These are phyloP conservation scores for Peromyscus maniculatus DNA, from an alignment of 2,113 vertebrate genomes.

Conservation along the genomic window DNA sequence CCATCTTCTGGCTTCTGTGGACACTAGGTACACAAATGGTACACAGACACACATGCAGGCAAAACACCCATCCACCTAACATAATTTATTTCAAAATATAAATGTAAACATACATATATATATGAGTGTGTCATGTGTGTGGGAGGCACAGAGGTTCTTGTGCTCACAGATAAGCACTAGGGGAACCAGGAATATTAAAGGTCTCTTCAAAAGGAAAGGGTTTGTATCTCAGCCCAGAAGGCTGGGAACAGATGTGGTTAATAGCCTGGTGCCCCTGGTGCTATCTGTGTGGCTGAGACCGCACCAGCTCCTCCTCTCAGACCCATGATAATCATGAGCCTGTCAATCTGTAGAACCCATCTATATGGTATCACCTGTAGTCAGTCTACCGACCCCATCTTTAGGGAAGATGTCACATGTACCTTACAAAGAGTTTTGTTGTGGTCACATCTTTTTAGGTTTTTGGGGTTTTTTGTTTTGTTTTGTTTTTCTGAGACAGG, in stretches of 20 bases:
- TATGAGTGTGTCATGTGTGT: neutral
- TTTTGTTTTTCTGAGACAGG: too few species aligned
- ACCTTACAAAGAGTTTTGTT: neutral
- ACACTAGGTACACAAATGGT: neutral
- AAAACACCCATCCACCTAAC: neutral
- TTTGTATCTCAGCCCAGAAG: neutral
- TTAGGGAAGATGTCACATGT: neutral
- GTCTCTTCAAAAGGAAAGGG: neutral
- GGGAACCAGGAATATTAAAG: neutral
- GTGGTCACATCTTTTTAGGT: neutral
- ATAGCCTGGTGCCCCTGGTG: neutral
- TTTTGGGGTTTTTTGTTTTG: too few species aligned
- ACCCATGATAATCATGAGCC: neutral
- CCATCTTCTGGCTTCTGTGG: neutral
- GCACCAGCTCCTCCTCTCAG: neutral
- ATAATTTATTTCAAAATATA: too few species aligned
- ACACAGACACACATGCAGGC: neutral
- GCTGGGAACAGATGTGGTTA: neutral
- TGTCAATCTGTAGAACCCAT: neutral
- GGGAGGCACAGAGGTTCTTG: neutral
- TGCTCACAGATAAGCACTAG: neutral
- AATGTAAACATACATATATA: neutral
- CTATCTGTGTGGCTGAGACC: neutral
- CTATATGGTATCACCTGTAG: neutral
- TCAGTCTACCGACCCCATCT: neutral